These are phyloP conservation scores for Lepidochrysops patricia DNA, from an alignment of 2,888 invertebrate species.

Conservation along the genomic window DNA sequence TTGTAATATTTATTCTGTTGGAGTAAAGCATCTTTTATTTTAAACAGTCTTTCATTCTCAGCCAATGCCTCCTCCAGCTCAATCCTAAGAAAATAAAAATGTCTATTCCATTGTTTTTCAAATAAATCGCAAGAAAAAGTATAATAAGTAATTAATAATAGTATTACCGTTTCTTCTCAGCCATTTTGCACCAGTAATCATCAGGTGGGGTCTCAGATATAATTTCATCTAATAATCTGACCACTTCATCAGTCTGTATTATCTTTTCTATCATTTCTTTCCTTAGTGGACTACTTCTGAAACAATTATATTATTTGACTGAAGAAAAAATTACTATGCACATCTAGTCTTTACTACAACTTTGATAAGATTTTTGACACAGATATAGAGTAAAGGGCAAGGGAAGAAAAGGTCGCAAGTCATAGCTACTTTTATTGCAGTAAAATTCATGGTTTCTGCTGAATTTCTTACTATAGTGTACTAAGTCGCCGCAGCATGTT, in stretches of 20 bases:
- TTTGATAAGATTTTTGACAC: too few relatives aligned
- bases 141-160: neutral
- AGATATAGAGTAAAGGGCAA: too few relatives aligned
- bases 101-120: too few relatives aligned
- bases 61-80: slow-evolving; percentile 28
- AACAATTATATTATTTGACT: slow-evolving; percentile 1
- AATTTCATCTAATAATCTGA: slow-evolving; percentile 24
- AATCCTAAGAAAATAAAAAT: slow-evolving; percentile 21
- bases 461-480: too few relatives aligned
- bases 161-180: slow-evolving; percentile 29
- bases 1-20: slow-evolving; percentile 25
- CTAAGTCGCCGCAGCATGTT: too few relatives aligned
- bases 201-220: slow-evolving; percentile 24
- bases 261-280: slow-evolving; percentile 23
- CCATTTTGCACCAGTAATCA: slow-evolving; percentile 29
- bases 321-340: too few relatives aligned
- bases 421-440: too few relatives aligned
- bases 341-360: too few relatives aligned
- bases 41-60: slow-evolving; percentile 28
- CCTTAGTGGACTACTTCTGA: slow-evolving; percentile 18
- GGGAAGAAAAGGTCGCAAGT: too few relatives aligned
- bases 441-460: too few relatives aligned
- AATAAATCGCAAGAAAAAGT: too few relatives aligned
- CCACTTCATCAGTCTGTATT: slow-evolving; percentile 27
- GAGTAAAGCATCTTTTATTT: slow-evolving; percentile 21